These are phyloP conservation scores for Anoplolepis gracilipes DNA, from an alignment of 1,140 invertebrate genomes.

Conservation along the genomic window DNA sequence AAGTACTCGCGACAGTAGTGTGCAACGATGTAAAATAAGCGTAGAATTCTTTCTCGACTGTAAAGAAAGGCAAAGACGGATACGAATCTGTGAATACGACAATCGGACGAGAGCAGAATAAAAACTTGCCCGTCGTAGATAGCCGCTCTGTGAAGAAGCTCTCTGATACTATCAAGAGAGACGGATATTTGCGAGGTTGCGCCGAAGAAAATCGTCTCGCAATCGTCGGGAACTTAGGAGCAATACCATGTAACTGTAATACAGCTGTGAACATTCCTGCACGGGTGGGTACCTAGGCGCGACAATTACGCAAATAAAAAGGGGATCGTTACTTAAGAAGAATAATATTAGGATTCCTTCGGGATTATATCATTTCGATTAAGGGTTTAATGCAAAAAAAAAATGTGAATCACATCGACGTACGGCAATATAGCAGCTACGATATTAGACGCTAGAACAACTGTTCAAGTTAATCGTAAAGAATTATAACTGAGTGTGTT, in stretches of 20 bases:
- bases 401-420: conserved; percentile 32
- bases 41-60: conserved; percentile 12
- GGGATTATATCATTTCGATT: conserved; percentile 37
- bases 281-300: conserved; percentile 33
- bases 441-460: conserved; percentile 40
- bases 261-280: conserved; percentile 76
- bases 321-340: conserved; percentile 53
- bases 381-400: not conserved
- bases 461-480: conserved; percentile 29
- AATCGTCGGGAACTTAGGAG: conserved; percentile 66
- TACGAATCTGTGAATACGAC: conserved; percentile 65
- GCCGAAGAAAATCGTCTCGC: conserved; percentile 25
- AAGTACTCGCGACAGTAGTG: not conserved
- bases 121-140: conserved; percentile 7
- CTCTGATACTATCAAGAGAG: not conserved
- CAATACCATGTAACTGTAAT: conserved; percentile 70
- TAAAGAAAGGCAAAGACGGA: conserved; percentile 8
- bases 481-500: conserved; percentile 45
- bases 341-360: conserved; percentile 30
- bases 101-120: conserved; percentile 56
- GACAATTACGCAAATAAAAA: conserved; percentile 48
- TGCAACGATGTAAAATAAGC: not conserved
- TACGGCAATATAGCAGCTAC: conserved; percentile 64
- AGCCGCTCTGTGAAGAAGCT: not conserved
- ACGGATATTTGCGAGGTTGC: not conserved